phyloP scores from a whole-genome alignment of 2,888 invertebrate species.

The Melangyna quadrimaculata region DNA sequence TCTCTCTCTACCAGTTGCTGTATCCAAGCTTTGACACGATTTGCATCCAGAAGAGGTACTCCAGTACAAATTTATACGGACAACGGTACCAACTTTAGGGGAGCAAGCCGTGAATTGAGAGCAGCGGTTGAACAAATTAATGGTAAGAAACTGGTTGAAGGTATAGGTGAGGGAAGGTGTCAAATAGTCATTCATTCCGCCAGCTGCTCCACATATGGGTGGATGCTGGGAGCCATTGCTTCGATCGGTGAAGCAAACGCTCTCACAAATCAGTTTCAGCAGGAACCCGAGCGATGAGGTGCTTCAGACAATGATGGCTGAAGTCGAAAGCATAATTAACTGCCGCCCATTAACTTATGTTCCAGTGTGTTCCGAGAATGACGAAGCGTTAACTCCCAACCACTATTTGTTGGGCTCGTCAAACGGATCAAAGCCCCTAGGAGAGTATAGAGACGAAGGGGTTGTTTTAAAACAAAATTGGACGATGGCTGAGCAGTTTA shows the following conservation, averaged over 20 bases:
- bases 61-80: no score
- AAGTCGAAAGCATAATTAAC: slow-evolving; percentile 20
- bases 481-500: slow-evolving; percentile 56
- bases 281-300: slow-evolving; percentile 65
- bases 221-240: no score
- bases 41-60: no score
- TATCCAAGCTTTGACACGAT: slow-evolving; percentile 34
- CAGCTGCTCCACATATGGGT: no score
- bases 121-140: slow-evolving; percentile 8
- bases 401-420: slow-evolving; percentile 66
- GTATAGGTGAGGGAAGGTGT: slow-evolving; percentile 19
- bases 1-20: slow-evolving; percentile 17
- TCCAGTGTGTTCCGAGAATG: slow-evolving; percentile 55
- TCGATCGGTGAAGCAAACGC: no score
- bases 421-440: no score
- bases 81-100: slow-evolving; percentile 47
- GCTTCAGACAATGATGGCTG: slow-evolving; percentile 2
- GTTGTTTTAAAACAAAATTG: slow-evolving; percentile 51
- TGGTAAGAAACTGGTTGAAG: slow-evolving; percentile 8
- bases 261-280: no score
- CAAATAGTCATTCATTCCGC: slow-evolving; percentile 71
- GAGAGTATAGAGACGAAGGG: no score
- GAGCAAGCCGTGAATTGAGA: background rate
- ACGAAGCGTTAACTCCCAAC: slow-evolving; percentile 73
- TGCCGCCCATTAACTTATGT: no score